Conservation (phyloP, 1,140 invertebrate genomes). For the Rhynchophorus ferrugineus region DNA sequence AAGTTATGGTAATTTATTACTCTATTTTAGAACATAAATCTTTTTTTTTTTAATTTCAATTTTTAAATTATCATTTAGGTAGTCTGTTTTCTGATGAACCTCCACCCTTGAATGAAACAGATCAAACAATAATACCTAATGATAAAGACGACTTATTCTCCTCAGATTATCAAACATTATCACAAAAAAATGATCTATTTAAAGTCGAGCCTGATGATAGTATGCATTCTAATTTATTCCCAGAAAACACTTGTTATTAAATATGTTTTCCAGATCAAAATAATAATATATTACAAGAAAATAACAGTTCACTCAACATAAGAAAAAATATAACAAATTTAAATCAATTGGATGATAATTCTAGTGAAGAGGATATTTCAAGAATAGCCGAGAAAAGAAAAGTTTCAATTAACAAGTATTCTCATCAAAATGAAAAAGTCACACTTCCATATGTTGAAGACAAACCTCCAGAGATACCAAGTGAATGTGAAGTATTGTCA, state of each 20-base stretch:
- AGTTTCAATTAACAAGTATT: slow-evolving; percentile 35
- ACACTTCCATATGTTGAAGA: slow-evolving; percentile 27
- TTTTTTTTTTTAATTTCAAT: slow-evolving; percentile 7
- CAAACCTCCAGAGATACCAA: slow-evolving; percentile 25
- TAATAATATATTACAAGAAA: not conserved
- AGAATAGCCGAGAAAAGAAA: slow-evolving; percentile 18
- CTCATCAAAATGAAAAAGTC: slow-evolving; percentile 32
- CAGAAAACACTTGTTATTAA: not conserved
- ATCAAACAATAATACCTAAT: slow-evolving; percentile 29
- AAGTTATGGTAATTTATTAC: slow-evolving; percentile 14
- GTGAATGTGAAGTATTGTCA: slow-evolving; percentile 11
- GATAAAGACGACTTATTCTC: not conserved
- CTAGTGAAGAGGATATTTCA: slow-evolving; percentile 34
- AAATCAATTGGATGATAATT: slow-evolving; percentile 9
- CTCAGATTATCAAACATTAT: no score
- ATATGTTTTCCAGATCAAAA: not conserved
- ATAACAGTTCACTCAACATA: slow-evolving; percentile 18
- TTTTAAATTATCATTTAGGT: slow-evolving; percentile 29
- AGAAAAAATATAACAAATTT: not conserved
- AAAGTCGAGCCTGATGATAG: not conserved
- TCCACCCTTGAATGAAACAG: slow-evolving; percentile 41
- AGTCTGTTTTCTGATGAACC: slow-evolving; percentile 47
- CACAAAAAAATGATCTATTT: not conserved
- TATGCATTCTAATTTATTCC: not conserved
- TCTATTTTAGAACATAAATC: not conserved